Percentiles rank a stretch among this genome's conserved stretches.
Evolutionary conservation across 2,888 invertebrate species (phyloP).

Genomic region (Neria commutata): DNA sequence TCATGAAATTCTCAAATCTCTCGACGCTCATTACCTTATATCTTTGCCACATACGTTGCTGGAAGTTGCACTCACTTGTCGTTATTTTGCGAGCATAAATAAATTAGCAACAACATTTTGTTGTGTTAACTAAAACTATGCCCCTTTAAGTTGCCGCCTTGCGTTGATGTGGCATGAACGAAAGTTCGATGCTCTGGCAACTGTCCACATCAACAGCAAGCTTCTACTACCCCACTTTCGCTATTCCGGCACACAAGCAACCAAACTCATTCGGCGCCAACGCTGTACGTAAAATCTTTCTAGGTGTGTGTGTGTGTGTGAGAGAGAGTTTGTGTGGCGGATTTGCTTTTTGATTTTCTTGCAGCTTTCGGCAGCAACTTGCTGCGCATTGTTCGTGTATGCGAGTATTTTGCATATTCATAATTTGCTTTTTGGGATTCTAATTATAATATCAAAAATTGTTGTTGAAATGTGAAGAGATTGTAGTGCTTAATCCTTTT

Average conservation of each 20-base stretch:
- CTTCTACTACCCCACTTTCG: not conserved
- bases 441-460: constrained; percentile 48
- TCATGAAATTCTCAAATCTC: no score
- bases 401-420: constrained; percentile 55
- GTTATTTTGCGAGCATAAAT: constrained; percentile 42
- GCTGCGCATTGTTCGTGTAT: constrained; percentile 53
- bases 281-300: no score
- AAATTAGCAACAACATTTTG: constrained; percentile 52
- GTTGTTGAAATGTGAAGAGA: not conserved
- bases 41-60: no score
- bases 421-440: constrained; percentile 53
- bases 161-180: not conserved
- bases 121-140: constrained; percentile 34
- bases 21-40: no score
- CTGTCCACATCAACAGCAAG: not conserved
- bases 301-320: not conserved
- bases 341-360: constrained; percentile 2
- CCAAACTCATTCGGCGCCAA: no score
- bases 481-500: not conserved
- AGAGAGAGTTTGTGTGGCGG: no score
- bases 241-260: not conserved
- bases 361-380: constrained; percentile 33
- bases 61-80: no score
- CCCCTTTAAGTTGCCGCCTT: no score
- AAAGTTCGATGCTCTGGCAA: not conserved